These are phyloP conservation scores for Ceraclea dissimilis DNA, from an alignment of 2,888 invertebrate species.

Conservation along the genomic window DNA sequence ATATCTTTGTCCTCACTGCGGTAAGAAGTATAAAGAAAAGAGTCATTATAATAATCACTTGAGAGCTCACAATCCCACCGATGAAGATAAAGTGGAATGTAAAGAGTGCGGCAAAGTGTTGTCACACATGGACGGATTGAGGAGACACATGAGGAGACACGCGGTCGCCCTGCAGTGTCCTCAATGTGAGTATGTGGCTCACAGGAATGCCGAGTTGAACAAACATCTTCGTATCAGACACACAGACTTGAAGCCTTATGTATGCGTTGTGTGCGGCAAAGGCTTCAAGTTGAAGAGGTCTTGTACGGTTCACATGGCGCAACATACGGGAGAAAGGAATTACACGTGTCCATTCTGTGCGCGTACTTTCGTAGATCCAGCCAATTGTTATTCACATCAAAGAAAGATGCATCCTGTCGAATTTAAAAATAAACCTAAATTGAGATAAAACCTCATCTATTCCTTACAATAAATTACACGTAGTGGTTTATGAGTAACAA, in stretches of 20 bases:
- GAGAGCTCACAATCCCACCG: constrained; percentile 26
- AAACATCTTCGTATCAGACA: constrained; percentile 10
- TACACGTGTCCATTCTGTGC: constrained; percentile 27
- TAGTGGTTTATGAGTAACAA: no score
- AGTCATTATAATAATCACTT: constrained; percentile 27
- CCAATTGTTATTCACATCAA: constrained; percentile 27
- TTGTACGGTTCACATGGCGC: constrained; percentile 24
- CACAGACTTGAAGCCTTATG: constrained; percentile 11
- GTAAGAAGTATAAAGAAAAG: constrained; percentile 25
- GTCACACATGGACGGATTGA: constrained; percentile 2
- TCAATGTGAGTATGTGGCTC: constrained; percentile 5
- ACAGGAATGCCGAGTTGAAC: constrained; percentile 4
- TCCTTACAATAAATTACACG: not conserved
- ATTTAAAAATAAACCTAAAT: constrained; percentile 10
- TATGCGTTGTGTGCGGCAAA: constrained; percentile 15
- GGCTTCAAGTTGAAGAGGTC: constrained; percentile 10
- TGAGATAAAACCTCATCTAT: not conserved
- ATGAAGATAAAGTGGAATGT: constrained; percentile 26
- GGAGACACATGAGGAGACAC: constrained; percentile 15
- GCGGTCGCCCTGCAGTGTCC: constrained; percentile 4
- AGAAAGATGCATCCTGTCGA: constrained; percentile 27
- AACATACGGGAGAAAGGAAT: constrained; percentile 26
- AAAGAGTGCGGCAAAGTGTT: constrained; percentile 19
- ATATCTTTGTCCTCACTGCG: constrained; percentile 26
- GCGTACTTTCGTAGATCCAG: constrained; percentile 26